Evolutionary conservation across 35 echinoderm and acorn worm genomes (phyloP).

Genomic region (Apostichopus californicus): DNA sequence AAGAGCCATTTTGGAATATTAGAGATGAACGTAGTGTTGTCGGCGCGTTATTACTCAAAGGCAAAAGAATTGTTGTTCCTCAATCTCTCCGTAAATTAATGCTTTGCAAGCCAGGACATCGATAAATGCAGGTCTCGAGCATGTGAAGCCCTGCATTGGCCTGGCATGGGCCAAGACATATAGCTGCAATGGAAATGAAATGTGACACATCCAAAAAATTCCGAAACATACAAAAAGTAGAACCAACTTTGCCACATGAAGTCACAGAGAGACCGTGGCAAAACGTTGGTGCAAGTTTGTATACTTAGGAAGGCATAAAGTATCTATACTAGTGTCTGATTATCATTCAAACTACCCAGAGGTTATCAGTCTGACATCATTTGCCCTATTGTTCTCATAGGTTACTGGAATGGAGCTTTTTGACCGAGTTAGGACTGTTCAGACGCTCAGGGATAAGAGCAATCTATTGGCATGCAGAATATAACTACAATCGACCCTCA

Average conservation of each 20-base stretch:
- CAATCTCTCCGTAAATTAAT: no score
- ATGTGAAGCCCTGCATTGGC: not conserved
- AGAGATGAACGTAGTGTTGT: no score
- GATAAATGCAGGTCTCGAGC: constrained; percentile 55
- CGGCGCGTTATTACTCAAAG: no score
- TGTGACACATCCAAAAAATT: not conserved
- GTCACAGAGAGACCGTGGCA: constrained; percentile 40
- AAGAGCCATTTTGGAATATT: constrained; percentile 40
- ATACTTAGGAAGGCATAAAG: constrained; percentile 8
- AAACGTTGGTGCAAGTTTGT: constrained; percentile 38
- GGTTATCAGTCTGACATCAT: not conserved
- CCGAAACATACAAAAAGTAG: not conserved
- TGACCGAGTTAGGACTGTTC: no score
- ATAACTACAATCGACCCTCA: no score
- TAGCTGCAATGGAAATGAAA: constrained; percentile 32
- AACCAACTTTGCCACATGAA: constrained; percentile 34
- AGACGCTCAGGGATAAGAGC: no score
- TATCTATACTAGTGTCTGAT: constrained; percentile 34
- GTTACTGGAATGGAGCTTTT: no score
- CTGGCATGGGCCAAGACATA: not conserved
- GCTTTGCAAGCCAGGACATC: no score
- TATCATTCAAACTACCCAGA: constrained; percentile 54
- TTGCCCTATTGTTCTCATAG: no score
- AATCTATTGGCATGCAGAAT: no score
- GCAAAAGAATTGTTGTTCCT: no score